A percentile compares a stretch with the other conserved stretches of the same genome.
phyloP scores from a whole-genome alignment of 2,888 invertebrate genomes.

The Nematopogon swammerdamellus region DNA sequence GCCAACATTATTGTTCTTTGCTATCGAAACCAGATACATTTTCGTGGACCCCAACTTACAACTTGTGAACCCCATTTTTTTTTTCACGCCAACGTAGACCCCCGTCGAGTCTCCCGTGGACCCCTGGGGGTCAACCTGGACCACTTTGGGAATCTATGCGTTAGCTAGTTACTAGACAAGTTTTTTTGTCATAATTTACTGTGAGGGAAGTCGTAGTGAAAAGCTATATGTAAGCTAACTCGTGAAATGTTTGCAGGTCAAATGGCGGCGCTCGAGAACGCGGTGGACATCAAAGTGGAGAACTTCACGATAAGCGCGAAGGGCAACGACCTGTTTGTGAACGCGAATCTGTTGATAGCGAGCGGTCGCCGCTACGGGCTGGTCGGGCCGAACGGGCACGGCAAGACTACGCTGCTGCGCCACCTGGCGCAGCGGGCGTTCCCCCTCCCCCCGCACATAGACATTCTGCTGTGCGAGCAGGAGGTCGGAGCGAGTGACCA shows the following conservation, averaged over 20 bases:
- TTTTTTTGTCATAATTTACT: too few species aligned
- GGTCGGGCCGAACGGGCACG: constrained; percentile 98
- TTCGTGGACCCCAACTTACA: too few species aligned
- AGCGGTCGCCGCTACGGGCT: constrained; percentile 93
- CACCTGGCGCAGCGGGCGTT: constrained; percentile 91
- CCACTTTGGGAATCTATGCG: too few species aligned
- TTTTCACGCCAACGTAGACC: too few species aligned
- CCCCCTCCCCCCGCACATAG: constrained; percentile 94
- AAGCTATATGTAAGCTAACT: too few species aligned
- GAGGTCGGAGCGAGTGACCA: constrained; percentile 95
- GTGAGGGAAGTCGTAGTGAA: too few species aligned
- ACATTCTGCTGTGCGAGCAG: constrained; percentile 94
- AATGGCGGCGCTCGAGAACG: constrained; percentile 81
- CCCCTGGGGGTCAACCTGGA: too few species aligned
- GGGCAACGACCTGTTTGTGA: constrained; percentile 95
- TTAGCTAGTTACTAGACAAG: too few species aligned
- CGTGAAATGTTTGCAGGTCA: constrained; percentile 42
- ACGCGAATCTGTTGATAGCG: constrained; percentile 91
- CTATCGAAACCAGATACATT: too few species aligned
- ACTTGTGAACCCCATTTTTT: too few species aligned
- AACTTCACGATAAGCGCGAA: constrained; percentile 97
- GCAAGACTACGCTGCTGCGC: constrained; percentile 93
- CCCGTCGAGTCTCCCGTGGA: too few species aligned
- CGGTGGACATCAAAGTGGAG: constrained; percentile 97
- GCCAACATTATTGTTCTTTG: too few species aligned